These are phyloP conservation scores for Diloba caeruleocephala DNA, from an alignment of 2,888 invertebrate genomes.

Conservation along the genomic window DNA sequence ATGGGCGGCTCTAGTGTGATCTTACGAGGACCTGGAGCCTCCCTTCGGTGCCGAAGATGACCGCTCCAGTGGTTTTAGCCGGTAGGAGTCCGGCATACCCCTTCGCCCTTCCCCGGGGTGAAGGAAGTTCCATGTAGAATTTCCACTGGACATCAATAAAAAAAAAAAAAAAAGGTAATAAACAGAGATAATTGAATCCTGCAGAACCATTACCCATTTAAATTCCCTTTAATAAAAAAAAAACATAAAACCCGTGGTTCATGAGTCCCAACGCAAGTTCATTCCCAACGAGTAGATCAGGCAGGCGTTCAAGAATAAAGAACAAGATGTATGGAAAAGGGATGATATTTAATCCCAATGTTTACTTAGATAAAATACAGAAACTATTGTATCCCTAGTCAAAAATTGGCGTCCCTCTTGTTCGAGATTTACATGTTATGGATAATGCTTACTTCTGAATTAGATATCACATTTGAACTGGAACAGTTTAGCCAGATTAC, in stretches of 20 bases:
- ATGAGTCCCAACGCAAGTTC: constrained; percentile 28
- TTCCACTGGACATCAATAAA: too few species aligned
- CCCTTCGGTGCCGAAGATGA: too few species aligned
- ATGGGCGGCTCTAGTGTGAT: too few species aligned
- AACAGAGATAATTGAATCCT: constrained; percentile 21
- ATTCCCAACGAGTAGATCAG: too few species aligned
- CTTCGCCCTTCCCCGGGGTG: too few species aligned
- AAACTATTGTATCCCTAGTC: constrained; percentile 49
- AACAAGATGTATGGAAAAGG: constrained; percentile 42
- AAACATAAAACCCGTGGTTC: constrained; percentile 24
- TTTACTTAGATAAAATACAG: constrained; percentile 46
- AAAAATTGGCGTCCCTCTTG: constrained; percentile 44
- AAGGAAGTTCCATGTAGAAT: too few species aligned
- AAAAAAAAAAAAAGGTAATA: constrained; percentile 4
- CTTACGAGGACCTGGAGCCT: too few species aligned
- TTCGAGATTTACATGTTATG: constrained; percentile 40
- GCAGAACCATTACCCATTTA: constrained; percentile 15
- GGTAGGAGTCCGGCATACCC: too few species aligned
- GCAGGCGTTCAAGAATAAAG: constrained; percentile 38
- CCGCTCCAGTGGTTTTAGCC: too few species aligned
- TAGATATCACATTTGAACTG: constrained; percentile 11
- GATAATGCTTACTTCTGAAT: constrained; percentile 34
- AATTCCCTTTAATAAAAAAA: constrained; percentile 33
- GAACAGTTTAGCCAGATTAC: constrained; percentile 18
- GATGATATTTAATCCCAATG: constrained; percentile 51